Evolutionary conservation across 2,888 invertebrate species (phyloP).

Genomic region (Anarsia innoxiella): DNA sequence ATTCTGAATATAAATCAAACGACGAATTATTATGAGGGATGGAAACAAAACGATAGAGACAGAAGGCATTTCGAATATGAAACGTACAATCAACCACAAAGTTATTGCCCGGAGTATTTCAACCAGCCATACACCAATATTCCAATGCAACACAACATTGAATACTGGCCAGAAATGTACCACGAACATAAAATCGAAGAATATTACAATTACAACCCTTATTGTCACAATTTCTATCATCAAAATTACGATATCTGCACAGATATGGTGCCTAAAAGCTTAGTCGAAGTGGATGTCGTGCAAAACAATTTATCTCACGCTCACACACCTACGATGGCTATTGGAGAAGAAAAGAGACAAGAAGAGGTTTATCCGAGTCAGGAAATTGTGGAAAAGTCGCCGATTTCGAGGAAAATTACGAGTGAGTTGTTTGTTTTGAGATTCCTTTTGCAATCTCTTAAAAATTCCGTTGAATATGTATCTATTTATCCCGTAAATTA

Average conservation of each 20-base stretch:
- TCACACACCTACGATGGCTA: neutral
- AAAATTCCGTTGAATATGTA: too few relatives aligned
- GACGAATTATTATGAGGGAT: conserved; percentile 45
- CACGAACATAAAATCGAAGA: conserved; percentile 57
- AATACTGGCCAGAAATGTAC: conserved; percentile 56
- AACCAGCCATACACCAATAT: conserved; percentile 47
- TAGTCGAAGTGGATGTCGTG: too few relatives aligned
- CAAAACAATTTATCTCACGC: too few relatives aligned
- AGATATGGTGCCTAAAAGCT: conserved; percentile 21
- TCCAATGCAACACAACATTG: conserved; percentile 44
- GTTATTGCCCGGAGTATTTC: conserved; percentile 50
- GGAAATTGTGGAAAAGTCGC: conserved; percentile 29
- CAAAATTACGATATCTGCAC: conserved; percentile 52
- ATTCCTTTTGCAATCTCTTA: too few relatives aligned
- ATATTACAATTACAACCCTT: conserved; percentile 53
- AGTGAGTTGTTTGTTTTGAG: conserved; percentile 38
- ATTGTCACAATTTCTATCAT: conserved; percentile 55
- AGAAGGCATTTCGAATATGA: conserved; percentile 49
- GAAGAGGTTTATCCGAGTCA: neutral
- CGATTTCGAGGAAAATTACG: conserved; percentile 37
- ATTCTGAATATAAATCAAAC: conserved; percentile 55
- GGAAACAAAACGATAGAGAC: conserved; percentile 49
- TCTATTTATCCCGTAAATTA: too few relatives aligned
- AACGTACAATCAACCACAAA: conserved; percentile 37
- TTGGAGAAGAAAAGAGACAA: neutral